Evolutionary conservation across 2,113 vertebrate genomes (phyloP).

Genomic region (Onychostoma macrolepis): DNA sequence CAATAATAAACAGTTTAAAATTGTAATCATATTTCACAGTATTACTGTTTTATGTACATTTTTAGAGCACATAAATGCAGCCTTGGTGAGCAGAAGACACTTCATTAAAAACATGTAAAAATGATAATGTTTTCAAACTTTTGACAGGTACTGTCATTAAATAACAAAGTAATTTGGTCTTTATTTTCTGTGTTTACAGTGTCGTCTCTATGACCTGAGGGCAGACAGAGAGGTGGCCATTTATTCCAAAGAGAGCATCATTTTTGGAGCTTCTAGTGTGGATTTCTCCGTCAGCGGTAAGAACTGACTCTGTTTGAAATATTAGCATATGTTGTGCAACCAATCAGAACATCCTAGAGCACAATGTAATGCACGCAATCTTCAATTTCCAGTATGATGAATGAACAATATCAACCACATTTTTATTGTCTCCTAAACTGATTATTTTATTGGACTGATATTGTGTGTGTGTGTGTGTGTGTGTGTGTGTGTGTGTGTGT

Average conservation of each 20-base stretch:
- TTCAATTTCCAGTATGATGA: background rate
- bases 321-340: background rate
- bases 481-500: too few relatives aligned
- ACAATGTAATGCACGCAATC: background rate
- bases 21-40: too few relatives aligned
- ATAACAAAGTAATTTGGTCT: background rate
- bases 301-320: slow-evolving; percentile 26
- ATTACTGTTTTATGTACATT: too few relatives aligned
- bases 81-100: too few relatives aligned
- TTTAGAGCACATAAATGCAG: background rate
- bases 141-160: background rate
- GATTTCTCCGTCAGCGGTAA: slow-evolving; percentile 99
- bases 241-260: slow-evolving; percentile 99
- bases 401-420: background rate
- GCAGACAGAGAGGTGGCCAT: slow-evolving; percentile 98
- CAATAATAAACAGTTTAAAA: too few relatives aligned
- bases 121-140: background rate
- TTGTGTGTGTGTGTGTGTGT: too few relatives aligned
- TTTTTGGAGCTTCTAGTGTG: slow-evolving; percentile 96
- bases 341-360: background rate
- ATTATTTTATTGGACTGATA: background rate
- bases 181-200: slow-evolving; percentile 74
- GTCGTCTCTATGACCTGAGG: slow-evolving; percentile 94
- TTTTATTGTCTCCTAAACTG: background rate
- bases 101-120: background rate